phyloP scores from a whole-genome alignment of 2,888 invertebrate genomes.

The Drosophila pseudotalamancana region DNA sequence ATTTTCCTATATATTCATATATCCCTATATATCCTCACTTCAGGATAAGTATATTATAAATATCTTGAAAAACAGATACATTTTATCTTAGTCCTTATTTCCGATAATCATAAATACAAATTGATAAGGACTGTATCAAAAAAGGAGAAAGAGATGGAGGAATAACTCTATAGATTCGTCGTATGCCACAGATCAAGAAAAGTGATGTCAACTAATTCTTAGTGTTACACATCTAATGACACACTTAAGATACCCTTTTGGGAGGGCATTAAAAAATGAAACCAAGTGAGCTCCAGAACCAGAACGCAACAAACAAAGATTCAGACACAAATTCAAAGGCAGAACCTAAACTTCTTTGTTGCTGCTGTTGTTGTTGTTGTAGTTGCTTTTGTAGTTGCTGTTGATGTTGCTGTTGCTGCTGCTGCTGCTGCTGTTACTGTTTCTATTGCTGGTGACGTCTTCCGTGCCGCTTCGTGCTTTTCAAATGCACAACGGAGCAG shows the following conservation, averaged over 20 bases:
- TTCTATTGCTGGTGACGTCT: slow-evolving; percentile 52
- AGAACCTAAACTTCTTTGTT: slow-evolving; percentile 47
- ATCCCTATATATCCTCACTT: too few species aligned
- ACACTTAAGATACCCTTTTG: too few species aligned
- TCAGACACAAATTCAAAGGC: slow-evolving; percentile 22
- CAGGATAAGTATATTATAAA: too few species aligned
- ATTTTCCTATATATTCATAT: too few species aligned
- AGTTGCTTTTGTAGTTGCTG: slow-evolving; percentile 15
- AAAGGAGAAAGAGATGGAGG: background rate
- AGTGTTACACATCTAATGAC: background rate
- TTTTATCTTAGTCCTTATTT: too few species aligned
- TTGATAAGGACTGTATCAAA: too few species aligned
- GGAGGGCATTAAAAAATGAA: slow-evolving; percentile 24
- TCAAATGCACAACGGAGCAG: slow-evolving; percentile 60
- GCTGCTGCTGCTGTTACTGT: slow-evolving; percentile 32
- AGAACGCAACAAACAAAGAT: slow-evolving; percentile 29
- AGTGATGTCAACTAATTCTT: background rate
- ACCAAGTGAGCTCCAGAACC: slow-evolving; percentile 58
- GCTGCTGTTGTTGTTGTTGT: slow-evolving; percentile 30
- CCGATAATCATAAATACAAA: too few species aligned
- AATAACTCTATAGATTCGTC: background rate
- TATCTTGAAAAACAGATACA: too few species aligned
- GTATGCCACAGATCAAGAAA: background rate
- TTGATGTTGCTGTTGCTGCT: slow-evolving; percentile 2
- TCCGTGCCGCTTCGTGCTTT: slow-evolving; percentile 77